These are phyloP conservation scores for Atta texana DNA, from an alignment of 1,140 invertebrate genomes.

Conservation along the genomic window DNA sequence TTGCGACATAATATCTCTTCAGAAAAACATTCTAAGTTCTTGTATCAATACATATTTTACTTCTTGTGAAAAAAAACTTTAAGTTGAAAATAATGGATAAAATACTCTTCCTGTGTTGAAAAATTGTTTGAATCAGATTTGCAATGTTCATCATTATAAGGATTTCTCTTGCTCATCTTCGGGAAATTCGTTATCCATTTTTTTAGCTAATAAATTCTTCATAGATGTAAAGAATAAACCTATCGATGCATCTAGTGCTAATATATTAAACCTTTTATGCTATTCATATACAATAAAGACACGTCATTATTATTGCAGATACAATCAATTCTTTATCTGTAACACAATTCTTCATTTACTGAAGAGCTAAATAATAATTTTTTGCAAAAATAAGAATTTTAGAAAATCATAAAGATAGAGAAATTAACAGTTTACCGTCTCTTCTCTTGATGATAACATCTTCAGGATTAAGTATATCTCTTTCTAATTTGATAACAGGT, in stretches of 20 bases:
- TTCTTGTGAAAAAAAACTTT: neutral
- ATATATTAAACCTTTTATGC: neutral
- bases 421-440: slow-evolving; percentile 73
- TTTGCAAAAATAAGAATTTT: slow-evolving; percentile 2
- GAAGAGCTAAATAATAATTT: neutral
- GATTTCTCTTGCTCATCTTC: neutral
- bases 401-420: slow-evolving; percentile 29
- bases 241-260: neutral
- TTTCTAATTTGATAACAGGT: slow-evolving; percentile 36
- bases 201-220: neutral
- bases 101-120: neutral
- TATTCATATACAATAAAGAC: neutral
- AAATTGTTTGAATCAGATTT: neutral
- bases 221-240: neutral
- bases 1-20: too few species aligned
- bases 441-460: slow-evolving; percentile 75
- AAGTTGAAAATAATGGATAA: neutral
- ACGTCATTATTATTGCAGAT: neutral
- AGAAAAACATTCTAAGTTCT: too few species aligned
- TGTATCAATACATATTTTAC: too few species aligned
- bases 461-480: slow-evolving; percentile 74
- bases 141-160: neutral
- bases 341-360: neutral
- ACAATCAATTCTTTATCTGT: neutral
- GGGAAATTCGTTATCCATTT: neutral